Base-by-base conservation (phyloP, 2,888 invertebrate species). In the Drosophila vallismaia region DNA sequence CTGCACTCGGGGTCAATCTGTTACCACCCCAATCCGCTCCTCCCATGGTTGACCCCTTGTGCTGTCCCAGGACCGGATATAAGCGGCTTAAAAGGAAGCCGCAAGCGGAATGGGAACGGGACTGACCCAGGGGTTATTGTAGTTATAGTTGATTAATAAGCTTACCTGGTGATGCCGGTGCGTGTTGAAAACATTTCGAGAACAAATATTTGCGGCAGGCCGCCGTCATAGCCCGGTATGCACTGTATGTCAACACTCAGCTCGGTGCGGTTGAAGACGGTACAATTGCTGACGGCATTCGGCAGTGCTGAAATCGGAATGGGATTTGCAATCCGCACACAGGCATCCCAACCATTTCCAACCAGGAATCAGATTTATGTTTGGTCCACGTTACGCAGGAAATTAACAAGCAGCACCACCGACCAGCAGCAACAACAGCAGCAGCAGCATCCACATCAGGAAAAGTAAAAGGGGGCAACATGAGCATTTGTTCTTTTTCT, bases 201-300 rank as follows among this genome's bases (percentile, higher is more conserved):
- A 56, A 96, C 93, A 93, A 97, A 97, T 90, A 94, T 94, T 93
- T 97, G 97, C 67, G 97, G 96, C 86, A 97, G 94, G 75, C 97
- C 97, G 67, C 97, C 97, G 92, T 97, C 97, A 92, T 97, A 97
- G 79, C 96, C 96, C 26, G 96, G 93, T 88, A 95, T 94, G 91
- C 97, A 97, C 86, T 94, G 94, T 78, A 97, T 95, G 91, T 95
- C 95, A 80, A 96, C 95, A 69, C 96, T 95, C 84, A 95, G 95
- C 86, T 95, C 94, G 12, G 97, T 97, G 91, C 96, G 96, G 92
- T 97, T 97, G 91, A 95, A 95, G 79, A 97, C 93, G 56, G 95
- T 94, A 92, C 97, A 97, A 92, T 97, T 97, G 71, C 95, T 94
- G 52, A 97, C 96, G 56, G 96, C 94, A 90, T 95, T 96, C 40